phyloP scores from a whole-genome alignment of 2,113 vertebrate species.

The Oryzias melastigma region DNA sequence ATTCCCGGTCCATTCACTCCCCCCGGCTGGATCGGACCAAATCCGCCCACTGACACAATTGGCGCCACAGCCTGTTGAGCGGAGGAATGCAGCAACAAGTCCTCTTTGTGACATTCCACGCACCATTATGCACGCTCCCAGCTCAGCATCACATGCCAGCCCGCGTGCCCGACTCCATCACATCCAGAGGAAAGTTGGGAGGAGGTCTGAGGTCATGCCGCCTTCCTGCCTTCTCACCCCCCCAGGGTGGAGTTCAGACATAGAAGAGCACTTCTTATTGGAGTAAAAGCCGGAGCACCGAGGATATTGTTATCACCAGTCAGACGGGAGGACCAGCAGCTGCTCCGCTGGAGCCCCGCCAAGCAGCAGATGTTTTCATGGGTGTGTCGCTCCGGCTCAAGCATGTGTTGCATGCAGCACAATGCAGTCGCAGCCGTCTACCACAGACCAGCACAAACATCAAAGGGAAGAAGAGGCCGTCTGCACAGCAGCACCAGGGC shows the following conservation, averaged over 20 bases:
- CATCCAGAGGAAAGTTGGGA: slow-evolving; percentile 12
- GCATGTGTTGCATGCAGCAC: slow-evolving; percentile 72
- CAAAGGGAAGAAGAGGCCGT: slow-evolving; percentile 3
- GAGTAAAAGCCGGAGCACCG: slow-evolving; percentile 13
- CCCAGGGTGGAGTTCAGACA: slow-evolving; percentile 21
- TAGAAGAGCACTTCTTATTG: slow-evolving; percentile 5
- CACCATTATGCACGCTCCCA: slow-evolving; percentile 51
- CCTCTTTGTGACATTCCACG: slow-evolving; percentile 74
- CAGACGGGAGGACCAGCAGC: slow-evolving; percentile 59
- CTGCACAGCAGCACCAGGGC: neutral
- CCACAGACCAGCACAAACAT: neutral
- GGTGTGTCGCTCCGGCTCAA: slow-evolving; percentile 59
- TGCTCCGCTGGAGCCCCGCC: slow-evolving; percentile 61
- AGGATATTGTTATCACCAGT: slow-evolving; percentile 49
- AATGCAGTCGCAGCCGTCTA: slow-evolving; percentile 65
- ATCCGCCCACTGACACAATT: slow-evolving; percentile 73
- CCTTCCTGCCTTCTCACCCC: too few species aligned
- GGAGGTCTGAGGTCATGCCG: neutral
- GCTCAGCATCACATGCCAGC: slow-evolving; percentile 61
- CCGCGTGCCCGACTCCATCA: slow-evolving; percentile 44
- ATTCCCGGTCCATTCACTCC: slow-evolving; percentile 60
- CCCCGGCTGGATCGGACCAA: slow-evolving; percentile 35
- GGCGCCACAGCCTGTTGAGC: slow-evolving; percentile 65
- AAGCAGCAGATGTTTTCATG: slow-evolving; percentile 70
- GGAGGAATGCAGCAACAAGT: slow-evolving; percentile 75